These are phyloP conservation scores for Heliocidaris tuberculata DNA, from an alignment of 35 echinoderm and acorn worm species.

Conservation along the genomic window DNA sequence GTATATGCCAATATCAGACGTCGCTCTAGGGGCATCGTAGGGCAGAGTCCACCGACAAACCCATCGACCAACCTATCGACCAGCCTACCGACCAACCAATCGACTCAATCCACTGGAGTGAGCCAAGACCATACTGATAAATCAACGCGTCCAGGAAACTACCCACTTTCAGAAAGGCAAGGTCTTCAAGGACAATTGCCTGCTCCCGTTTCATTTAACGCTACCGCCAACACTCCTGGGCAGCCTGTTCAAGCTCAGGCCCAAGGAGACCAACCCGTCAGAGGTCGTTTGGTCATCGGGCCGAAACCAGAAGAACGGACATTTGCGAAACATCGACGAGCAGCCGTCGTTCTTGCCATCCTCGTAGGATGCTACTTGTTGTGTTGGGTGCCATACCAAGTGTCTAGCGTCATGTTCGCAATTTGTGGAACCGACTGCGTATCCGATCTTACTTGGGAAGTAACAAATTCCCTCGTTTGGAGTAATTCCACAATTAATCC, in stretches of 20 bases:
- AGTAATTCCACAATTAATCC: constrained; percentile 66
- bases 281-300: neutral
- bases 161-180: neutral
- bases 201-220: neutral
- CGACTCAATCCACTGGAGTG: neutral
- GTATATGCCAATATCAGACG: constrained; percentile 51
- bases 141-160: neutral
- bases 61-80: neutral
- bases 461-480: constrained; percentile 58
- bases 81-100: neutral
- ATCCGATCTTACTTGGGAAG: constrained; percentile 34
- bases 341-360: constrained; percentile 29
- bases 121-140: neutral
- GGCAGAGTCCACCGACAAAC: neutral
- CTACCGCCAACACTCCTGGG: neutral
- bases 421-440: constrained; percentile 33
- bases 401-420: neutral
- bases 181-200: neutral
- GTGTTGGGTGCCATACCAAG: constrained; percentile 48
- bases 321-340: constrained; percentile 45
- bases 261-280: neutral
- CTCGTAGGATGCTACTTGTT: constrained; percentile 36
- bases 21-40: neutral
- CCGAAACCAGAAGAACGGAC: neutral
- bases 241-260: neutral